Percentiles rank a stretch among this genome's conserved stretches.
Conservation (phyloP, 2,888 invertebrate genomes). For the Nomada ruficornis region DNA sequence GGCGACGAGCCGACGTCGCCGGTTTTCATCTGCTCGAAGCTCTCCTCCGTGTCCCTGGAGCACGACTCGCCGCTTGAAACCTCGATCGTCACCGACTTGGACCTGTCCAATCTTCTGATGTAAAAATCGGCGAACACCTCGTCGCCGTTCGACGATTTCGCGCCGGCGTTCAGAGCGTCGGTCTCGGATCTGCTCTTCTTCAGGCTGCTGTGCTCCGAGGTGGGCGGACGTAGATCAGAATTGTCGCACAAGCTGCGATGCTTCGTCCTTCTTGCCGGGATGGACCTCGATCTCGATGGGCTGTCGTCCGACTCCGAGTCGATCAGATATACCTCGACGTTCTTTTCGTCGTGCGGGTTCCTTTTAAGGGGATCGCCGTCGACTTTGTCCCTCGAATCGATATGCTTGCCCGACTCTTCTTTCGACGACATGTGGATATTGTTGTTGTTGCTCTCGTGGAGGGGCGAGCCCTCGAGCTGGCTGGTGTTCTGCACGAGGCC, state of each 20-base stretch:
- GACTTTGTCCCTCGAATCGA: too few species aligned
- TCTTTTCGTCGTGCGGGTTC: too few species aligned
- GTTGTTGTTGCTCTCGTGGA: neutral
- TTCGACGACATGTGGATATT: neutral
- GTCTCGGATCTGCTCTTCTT: conserved; percentile 15
- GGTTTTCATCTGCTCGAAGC: neutral
- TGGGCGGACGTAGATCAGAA: too few species aligned
- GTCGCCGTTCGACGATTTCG: neutral
- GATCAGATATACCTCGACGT: too few species aligned
- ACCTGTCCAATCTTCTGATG: conserved; percentile 21
- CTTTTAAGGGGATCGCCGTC: too few species aligned
- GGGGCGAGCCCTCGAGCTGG: neutral
- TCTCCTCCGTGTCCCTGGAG: neutral
- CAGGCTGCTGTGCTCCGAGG: neutral
- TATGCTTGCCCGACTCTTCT: too few species aligned
- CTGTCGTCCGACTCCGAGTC: too few species aligned
- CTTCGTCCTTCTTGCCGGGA: neutral
- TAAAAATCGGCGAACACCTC: neutral
- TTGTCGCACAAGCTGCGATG: neutral
- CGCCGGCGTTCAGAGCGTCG: neutral
- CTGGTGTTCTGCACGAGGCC: neutral
- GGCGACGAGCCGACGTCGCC: neutral
- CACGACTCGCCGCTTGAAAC: neutral
- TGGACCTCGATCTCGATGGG: too few species aligned
- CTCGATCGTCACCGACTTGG: conserved; percentile 10